phyloP scores from a whole-genome alignment of 2,888 invertebrate genomes.

The Azorinus chamasolen region DNA sequence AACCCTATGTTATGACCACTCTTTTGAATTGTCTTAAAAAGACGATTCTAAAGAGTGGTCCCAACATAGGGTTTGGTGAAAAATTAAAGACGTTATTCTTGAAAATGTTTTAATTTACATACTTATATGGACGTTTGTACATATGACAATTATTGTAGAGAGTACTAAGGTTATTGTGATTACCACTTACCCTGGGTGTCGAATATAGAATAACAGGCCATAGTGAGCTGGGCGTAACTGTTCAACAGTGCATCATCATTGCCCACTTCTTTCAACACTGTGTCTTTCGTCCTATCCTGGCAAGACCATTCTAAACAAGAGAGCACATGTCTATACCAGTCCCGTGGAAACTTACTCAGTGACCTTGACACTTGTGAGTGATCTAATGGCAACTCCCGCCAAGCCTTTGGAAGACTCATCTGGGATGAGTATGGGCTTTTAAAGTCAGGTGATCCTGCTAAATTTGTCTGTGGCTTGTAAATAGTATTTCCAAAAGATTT shows the following conservation, averaged over 20 bases:
- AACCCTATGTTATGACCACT: no score
- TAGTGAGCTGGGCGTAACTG: constrained; percentile 82
- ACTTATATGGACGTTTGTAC: no score
- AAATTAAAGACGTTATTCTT: no score
- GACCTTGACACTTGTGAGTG: constrained; percentile 76
- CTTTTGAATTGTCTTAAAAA: no score
- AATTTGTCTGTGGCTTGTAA: constrained; percentile 81
- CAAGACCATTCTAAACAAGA: constrained; percentile 73
- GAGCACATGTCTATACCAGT: constrained; percentile 82
- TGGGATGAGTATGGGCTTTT: constrained; percentile 80
- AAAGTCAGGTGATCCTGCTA: constrained; percentile 81
- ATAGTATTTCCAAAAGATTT: constrained; percentile 73
- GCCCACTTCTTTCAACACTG: constrained; percentile 75
- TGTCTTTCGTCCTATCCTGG: constrained; percentile 70
- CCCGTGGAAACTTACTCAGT: constrained; percentile 77
- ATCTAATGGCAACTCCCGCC: constrained; percentile 82
- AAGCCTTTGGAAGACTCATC: constrained; percentile 79
- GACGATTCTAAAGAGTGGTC: no score
- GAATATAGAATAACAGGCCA: constrained; percentile 84
- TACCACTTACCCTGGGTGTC: constrained; percentile 80
- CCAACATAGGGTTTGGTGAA: no score
- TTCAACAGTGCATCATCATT: constrained; percentile 77
- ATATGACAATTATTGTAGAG: no score
- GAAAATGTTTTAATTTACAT: no score
- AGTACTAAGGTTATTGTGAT: no score